A percentile compares a stretch with the other conserved stretches of the same genome.
Conservation (phyloP, 2,113 vertebrate species). For the Machaerirhynchus nigripectus region DNA sequence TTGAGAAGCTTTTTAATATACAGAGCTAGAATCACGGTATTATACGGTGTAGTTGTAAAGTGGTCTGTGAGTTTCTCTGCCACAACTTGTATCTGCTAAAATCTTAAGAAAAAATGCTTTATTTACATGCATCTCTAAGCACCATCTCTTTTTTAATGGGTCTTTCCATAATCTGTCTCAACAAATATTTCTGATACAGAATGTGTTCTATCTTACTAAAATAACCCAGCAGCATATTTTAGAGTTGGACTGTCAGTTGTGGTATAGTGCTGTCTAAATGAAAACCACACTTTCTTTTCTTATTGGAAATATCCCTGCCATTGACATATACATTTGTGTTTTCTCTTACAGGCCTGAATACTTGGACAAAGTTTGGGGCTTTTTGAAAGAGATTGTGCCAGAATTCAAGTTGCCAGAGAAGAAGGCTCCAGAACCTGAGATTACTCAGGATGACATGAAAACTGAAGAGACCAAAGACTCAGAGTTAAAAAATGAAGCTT, state of each 20-base stretch:
- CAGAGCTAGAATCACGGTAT: not conserved
- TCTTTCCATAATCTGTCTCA: not conserved
- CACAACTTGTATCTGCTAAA: not conserved
- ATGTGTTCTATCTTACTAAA: not conserved
- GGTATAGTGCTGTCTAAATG: not conserved
- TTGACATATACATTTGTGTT: not conserved
- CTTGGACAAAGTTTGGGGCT: constrained; percentile 78
- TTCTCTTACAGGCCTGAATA: constrained; percentile 69
- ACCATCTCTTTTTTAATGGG: not conserved
- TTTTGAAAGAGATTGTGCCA: constrained; percentile 80
- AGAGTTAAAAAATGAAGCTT: constrained; percentile 43
- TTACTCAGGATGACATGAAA: constrained; percentile 9
- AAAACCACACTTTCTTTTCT: not conserved
- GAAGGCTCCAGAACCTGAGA: constrained; percentile 42
- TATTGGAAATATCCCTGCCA: not conserved
- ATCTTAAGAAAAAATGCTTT: not conserved
- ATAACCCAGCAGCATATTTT: not conserved
- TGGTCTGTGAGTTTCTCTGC: not conserved
- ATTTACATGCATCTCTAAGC: not conserved
- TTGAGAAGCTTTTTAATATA: not conserved
- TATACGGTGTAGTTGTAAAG: not conserved
- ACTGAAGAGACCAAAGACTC: constrained; percentile 25
- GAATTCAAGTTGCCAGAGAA: constrained; percentile 75
- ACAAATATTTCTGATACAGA: not conserved
- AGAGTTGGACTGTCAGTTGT: not conserved